Conservation (phyloP, 2,888 invertebrate species). For the Lutraria lutraria region DNA sequence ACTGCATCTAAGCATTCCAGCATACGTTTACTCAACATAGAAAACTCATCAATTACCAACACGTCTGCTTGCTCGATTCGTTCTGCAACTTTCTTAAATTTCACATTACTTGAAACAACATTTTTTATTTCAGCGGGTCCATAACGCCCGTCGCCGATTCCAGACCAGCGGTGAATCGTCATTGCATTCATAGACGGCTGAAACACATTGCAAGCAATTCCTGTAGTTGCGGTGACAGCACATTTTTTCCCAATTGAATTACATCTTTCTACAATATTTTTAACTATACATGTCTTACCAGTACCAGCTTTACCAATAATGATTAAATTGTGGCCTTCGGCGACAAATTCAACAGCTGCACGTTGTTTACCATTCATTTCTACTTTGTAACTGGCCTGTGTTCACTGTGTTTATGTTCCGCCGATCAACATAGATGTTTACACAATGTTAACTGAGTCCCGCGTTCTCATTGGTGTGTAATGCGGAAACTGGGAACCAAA, state of each 20-base stretch:
- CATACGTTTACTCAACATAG: constrained; percentile 50
- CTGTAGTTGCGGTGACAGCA: constrained; percentile 53
- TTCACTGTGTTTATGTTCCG: too few relatives aligned
- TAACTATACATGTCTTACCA: constrained; percentile 45
- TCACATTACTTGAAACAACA: constrained; percentile 41
- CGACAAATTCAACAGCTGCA: constrained; percentile 40
- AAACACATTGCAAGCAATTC: constrained; percentile 54
- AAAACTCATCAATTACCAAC: constrained; percentile 54
- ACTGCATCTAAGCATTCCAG: constrained; percentile 45
- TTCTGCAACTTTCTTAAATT: constrained; percentile 31
- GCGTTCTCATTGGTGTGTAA: too few relatives aligned
- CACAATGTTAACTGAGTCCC: too few relatives aligned
- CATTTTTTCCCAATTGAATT: constrained; percentile 7
- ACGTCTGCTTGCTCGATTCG: constrained; percentile 49
- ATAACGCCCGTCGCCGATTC: constrained; percentile 55
- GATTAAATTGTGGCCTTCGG: constrained; percentile 46
- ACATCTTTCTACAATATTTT: constrained; percentile 25
- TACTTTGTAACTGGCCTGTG: too few relatives aligned
- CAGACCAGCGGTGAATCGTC: constrained; percentile 57
- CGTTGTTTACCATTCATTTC: constrained; percentile 43
- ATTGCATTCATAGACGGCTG: constrained; percentile 22
- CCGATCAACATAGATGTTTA: too few relatives aligned
- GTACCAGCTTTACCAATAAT: constrained; percentile 48
- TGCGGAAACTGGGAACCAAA: too few relatives aligned
- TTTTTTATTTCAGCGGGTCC: constrained; percentile 40